These are phyloP conservation scores for Amia ocellicauda DNA, from an alignment of 2,113 vertebrate species.

Conservation along the genomic window DNA sequence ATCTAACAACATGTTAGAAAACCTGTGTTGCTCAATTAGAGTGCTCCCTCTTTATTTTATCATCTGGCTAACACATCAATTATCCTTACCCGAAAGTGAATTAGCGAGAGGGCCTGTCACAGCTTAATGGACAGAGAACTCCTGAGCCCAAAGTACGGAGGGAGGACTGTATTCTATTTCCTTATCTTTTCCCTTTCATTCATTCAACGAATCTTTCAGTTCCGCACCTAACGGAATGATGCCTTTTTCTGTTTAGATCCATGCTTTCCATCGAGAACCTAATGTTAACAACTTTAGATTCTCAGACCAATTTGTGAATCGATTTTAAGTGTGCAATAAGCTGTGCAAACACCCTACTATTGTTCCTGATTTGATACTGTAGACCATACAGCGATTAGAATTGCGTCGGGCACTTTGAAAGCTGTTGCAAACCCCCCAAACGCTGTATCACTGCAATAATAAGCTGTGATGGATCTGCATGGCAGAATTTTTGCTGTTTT, in stretches of 20 bases:
- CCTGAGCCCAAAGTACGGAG: neutral
- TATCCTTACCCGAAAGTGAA: neutral
- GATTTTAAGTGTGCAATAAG: neutral
- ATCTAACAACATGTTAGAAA: neutral
- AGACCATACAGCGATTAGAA: too few species aligned
- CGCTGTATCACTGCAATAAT: too few species aligned
- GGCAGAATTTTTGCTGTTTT: too few species aligned
- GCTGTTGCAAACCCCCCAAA: too few species aligned
- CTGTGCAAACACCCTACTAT: too few species aligned
- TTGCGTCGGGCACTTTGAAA: too few species aligned
- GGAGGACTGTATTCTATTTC: neutral
- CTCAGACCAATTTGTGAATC: too few species aligned
- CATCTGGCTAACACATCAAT: neutral
- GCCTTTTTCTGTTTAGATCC: neutral
- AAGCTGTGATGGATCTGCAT: too few species aligned
- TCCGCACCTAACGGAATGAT: neutral
- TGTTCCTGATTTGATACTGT: too few species aligned
- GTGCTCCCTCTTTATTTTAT: constrained; percentile 8
- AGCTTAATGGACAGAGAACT: neutral
- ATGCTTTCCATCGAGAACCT: neutral
- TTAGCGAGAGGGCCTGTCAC: neutral
- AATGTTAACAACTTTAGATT: too few species aligned
- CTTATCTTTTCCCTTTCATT: neutral
- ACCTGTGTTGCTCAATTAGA: neutral
- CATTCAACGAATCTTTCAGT: neutral